Evolutionary conservation across 2,113 vertebrate genomes (phyloP).

Genomic region (Platanista minor): DNA sequence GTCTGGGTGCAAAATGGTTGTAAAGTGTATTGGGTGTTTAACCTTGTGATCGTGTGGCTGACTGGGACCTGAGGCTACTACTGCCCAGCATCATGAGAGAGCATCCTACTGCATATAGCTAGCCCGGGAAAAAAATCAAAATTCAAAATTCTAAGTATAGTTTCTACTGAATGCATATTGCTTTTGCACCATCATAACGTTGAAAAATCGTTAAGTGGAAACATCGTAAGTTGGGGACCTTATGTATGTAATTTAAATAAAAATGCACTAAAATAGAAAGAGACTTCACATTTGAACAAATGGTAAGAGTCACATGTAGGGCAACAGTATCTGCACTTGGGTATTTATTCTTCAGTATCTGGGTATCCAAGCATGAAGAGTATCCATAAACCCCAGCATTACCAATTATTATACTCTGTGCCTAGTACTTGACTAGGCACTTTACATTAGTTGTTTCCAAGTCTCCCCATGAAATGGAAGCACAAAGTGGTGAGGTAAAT

Average conservation of each 20-base stretch:
- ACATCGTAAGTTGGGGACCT: background rate
- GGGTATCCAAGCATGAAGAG: background rate
- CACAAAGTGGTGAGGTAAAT: background rate
- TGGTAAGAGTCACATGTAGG: background rate
- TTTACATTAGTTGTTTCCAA: background rate
- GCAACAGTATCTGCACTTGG: background rate
- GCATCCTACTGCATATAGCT: background rate
- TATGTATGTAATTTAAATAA: background rate
- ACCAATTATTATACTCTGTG: background rate
- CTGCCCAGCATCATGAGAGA: background rate
- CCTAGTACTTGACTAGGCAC: fast-evolving
- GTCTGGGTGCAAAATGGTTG: background rate
- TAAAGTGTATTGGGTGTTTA: background rate
- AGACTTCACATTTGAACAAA: background rate
- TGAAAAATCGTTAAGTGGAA: background rate
- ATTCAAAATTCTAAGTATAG: no score
- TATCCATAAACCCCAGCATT: background rate
- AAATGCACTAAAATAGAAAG: background rate
- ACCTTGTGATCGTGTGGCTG: background rate
- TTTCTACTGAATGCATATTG: background rate
- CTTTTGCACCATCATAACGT: background rate
- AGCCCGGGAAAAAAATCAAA: background rate
- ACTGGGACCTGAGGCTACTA: background rate
- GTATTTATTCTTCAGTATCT: background rate
- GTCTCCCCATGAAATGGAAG: background rate